These are phyloP conservation scores for Eupithecia exiguata DNA, from an alignment of 2,888 invertebrate species.

Conservation along the genomic window DNA sequence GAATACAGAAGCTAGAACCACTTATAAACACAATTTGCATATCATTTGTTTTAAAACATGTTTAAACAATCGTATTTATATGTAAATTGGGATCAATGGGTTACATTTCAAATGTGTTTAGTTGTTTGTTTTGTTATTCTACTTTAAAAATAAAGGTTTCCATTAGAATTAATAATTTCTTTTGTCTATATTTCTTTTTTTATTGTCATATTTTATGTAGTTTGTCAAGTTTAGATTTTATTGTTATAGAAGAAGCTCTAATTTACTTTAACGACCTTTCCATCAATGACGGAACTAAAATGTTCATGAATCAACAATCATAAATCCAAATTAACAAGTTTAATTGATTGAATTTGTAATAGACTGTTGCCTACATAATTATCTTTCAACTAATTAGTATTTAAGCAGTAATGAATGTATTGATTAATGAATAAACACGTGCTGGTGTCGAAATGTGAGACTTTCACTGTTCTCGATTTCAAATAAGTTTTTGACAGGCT, in stretches of 20 bases:
- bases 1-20: constrained; percentile 30
- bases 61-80: constrained; percentile 25
- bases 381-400: constrained; percentile 67
- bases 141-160: neutral
- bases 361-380: constrained; percentile 61
- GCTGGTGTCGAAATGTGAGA: constrained; percentile 53
- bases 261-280: constrained; percentile 36
- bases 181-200: neutral
- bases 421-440: constrained; percentile 66
- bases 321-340: constrained; percentile 49
- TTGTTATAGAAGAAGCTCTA: constrained; percentile 12
- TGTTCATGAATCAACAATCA: constrained; percentile 40
- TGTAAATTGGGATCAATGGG: constrained; percentile 23
- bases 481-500: constrained; percentile 38
- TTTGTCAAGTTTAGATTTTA: neutral
- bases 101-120: constrained; percentile 8
- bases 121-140: constrained; percentile 9
- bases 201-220: neutral
- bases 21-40: constrained; percentile 23
- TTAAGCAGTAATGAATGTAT: constrained; percentile 67
- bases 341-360: constrained; percentile 55
- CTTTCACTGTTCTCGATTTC: constrained; percentile 44
- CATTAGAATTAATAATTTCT: neutral
- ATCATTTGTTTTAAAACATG: constrained; percentile 20
- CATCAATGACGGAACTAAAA: constrained; percentile 37